Evolutionary conservation across 1,140 invertebrate species (phyloP).

Genomic region (Calliphora vicina): DNA sequence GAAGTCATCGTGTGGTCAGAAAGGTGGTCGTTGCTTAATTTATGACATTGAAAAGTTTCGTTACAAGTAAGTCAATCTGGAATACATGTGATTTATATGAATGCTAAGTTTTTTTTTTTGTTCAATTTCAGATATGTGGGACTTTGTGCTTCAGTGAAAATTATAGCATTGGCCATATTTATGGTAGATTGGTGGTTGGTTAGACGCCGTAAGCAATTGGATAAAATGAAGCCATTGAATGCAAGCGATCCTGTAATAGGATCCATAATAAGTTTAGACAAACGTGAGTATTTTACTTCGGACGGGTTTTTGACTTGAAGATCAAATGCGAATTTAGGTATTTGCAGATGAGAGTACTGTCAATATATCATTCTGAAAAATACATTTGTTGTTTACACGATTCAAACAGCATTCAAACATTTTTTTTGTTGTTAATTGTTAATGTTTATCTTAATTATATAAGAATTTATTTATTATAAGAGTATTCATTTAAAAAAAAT

Average conservation of each 20-base stretch:
- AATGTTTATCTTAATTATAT: too few relatives aligned
- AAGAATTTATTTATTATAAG: too few relatives aligned
- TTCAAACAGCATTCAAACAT: too few relatives aligned
- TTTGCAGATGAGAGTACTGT: too few relatives aligned
- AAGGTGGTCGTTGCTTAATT: constrained; percentile 87
- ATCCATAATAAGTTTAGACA: constrained; percentile 88
- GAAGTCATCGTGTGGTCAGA: constrained; percentile 87
- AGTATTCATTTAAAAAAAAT: too few relatives aligned
- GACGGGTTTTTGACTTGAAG: too few relatives aligned
- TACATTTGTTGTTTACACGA: too few relatives aligned
- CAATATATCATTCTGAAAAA: too few relatives aligned
- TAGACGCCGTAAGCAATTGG: constrained; percentile 77
- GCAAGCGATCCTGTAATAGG: constrained; percentile 80
- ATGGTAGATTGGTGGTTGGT: constrained; percentile 89
- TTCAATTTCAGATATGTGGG: constrained; percentile 82
- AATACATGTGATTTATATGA: neutral
- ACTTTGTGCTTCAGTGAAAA: constrained; percentile 89
- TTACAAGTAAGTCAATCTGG: constrained; percentile 73
- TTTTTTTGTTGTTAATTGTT: too few relatives aligned
- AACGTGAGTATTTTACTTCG: constrained; percentile 70
- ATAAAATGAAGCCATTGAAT: constrained; percentile 76
- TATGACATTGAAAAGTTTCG: constrained; percentile 95
- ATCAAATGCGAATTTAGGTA: too few relatives aligned
- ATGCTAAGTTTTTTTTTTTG: neutral
- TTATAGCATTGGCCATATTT: constrained; percentile 85